These are phyloP conservation scores for Taxidea taxus DNA, from an alignment of 2,113 vertebrate genomes.

Conservation along the genomic window DNA sequence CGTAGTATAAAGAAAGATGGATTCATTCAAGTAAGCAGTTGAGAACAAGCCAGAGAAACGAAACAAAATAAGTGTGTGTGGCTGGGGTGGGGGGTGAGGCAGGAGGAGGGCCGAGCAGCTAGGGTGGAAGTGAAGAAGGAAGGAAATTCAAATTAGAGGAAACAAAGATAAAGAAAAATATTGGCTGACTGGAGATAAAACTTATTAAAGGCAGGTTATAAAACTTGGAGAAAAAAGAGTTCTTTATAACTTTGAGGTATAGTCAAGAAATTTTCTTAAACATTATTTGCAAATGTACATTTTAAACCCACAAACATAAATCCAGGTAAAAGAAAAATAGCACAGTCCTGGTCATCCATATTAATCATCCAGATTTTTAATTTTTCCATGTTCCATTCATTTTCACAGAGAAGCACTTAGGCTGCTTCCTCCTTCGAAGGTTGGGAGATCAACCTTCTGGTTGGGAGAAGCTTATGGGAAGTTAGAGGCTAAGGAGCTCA, in stretches of 20 bases:
- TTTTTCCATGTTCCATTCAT: background rate
- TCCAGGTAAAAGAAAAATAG: background rate
- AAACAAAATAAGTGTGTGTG: background rate
- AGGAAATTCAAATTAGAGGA: background rate
- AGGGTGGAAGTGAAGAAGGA: background rate
- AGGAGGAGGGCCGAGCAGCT: background rate
- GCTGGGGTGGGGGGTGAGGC: background rate
- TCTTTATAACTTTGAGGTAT: background rate
- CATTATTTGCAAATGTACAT: slow-evolving; percentile 9
- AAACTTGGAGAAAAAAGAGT: background rate
- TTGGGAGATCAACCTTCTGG: background rate
- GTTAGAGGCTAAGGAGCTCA: background rate
- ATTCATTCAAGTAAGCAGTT: background rate
- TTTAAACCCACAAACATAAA: background rate
- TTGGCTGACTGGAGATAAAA: background rate
- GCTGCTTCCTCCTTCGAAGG: background rate
- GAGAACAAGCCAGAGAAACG: slow-evolving; percentile 23
- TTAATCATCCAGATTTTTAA: background rate
- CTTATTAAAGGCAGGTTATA: background rate
- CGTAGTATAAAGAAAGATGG: background rate
- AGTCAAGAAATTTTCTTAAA: slow-evolving; percentile 22
- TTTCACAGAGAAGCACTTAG: background rate
- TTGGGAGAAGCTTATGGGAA: background rate
- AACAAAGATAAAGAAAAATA: slow-evolving; percentile 17
- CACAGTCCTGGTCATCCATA: background rate